These are phyloP conservation scores for Enteromius thamalakanensis DNA, from an alignment of 2,797 vertebrate species.

Conservation along the genomic window DNA sequence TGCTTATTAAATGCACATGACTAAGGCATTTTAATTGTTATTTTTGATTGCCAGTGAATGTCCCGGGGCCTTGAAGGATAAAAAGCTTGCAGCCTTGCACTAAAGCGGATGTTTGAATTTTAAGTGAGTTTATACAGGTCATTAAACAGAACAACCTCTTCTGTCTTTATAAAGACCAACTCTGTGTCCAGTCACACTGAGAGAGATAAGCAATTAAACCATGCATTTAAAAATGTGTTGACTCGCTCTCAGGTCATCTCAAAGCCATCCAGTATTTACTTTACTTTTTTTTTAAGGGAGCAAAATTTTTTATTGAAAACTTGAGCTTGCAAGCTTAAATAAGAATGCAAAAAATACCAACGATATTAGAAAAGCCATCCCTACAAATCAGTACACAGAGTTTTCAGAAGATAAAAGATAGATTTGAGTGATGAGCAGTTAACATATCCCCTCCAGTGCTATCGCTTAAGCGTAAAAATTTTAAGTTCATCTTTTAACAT, in stretches of 20 bases:
- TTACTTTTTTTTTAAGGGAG: background rate
- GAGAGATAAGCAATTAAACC: constrained; percentile 22
- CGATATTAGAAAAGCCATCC: background rate
- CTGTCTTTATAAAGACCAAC: constrained; percentile 48
- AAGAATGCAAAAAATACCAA: background rate
- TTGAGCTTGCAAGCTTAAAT: background rate
- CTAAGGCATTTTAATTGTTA: background rate
- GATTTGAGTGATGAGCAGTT: background rate
- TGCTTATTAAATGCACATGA: background rate
- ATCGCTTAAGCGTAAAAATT: background rate
- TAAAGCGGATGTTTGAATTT: constrained; percentile 57
- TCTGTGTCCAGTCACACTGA: constrained; percentile 35
- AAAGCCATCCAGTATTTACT: background rate
- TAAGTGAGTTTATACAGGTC: constrained; percentile 55
- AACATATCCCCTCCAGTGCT: background rate
- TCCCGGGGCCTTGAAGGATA: constrained; percentile 14
- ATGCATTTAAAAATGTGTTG: background rate
- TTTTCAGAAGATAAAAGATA: background rate
- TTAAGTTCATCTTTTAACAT: background rate
- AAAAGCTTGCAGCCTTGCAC: background rate
- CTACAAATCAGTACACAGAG: background rate
- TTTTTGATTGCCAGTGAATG: background rate
- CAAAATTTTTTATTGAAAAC: no score
- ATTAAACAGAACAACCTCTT: constrained; percentile 45
- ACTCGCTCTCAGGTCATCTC: background rate